Evolutionary conservation across 2,113 vertebrate species (phyloP), one percentile per base, ranked within the genome.

Genomic region (Neoarius graeffei): DNA sequence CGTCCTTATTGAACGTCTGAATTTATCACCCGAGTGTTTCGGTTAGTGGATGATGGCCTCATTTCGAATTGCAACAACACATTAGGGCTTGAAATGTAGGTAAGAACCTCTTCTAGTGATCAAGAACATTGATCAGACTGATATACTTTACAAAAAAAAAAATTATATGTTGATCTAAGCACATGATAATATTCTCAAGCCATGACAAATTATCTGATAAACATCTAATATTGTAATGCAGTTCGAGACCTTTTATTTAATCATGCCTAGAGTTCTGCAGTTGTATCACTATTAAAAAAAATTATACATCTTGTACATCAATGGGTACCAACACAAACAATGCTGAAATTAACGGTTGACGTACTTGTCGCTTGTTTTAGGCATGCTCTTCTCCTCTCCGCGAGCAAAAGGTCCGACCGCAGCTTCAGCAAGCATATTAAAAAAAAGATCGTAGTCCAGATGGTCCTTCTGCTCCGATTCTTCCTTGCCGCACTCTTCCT

Each of bases 331-430:
- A 20, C 1, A 85, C 30, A 73, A 86, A 60, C 27, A 35, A 2
- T 14, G 23, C 76, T 13, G 19, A 50, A 19, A 83, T 15, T 14
- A 59, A 71, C 4, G n/a, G 27, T 1, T 2, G 20, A 66, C 97
- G 96, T 94, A 99, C 98, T 99, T 99, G 93, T 99, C 98, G 86
- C 95, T 92, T 87, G 96, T 94, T 95, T 97, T 97, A 69, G 97
- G 97, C n/a, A 96, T 95, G 81, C 94, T 98, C 95, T 99, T 99
- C 94, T 99, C 98, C 94, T 99, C 98, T 77, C 97, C 98, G 84
- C 97, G 95, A 74, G 98, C 98, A 91, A 99, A 99, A 2, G 98
- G 96, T 80, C 98, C 98, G 14, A 96, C 95, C 1, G 98, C 97
- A 52, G 97, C 97, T 80, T 99, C 98, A 83, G 97, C 96, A 94